Evolutionary conservation across 1,140 invertebrate species (phyloP), one percentile per base, ranked within the genome.

Genomic region (Papilio dardanus): DNA sequence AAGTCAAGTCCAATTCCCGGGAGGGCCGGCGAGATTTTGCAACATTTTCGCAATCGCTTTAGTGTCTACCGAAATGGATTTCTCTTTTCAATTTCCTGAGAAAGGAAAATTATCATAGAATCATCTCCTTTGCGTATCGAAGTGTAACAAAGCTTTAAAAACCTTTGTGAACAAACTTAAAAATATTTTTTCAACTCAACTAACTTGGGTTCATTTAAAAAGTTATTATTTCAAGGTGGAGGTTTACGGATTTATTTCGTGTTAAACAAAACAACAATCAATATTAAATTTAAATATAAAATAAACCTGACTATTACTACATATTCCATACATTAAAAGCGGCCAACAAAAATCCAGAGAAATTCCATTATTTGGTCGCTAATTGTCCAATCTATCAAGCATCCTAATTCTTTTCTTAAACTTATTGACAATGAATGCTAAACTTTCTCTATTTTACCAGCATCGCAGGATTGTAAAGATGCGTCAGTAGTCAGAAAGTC

Each of bases 21-120:
- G 54, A 30, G 54, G 54, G 54, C 8, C 7, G 54, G 24, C 24
- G 54, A 62, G 54, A 62, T 62, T 62, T 62, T 62, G 54, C 54
- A 62, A 62, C 54, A 62, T 30, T 62, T 62, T 62, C 54, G 10
- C 54, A 28, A 62, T 62, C 21, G 54, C 54, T 62, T 62, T 62
- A 62, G 54, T 62, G 54, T 62, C 24, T 62, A 62, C 54, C 54
- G 54, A 62, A 62, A 62, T 62, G 24, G 54, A 62, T 62, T 62
- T 62, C 24, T 21, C 54, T 62, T 62, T 62, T 62, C 54, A 30
- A 62, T 62, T 62, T 62, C 54, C 54, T 62, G 54, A 28, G 54
- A 50, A 19, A 62, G 54, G 3, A 62, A 62, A 8, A 62, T 62
- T 30, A 62, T 62, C 54, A 62, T 14, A 12, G 54, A 28, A 62